Conservation (phyloP, 1,140 invertebrate genomes). For the Phymastichus coffea region DNA sequence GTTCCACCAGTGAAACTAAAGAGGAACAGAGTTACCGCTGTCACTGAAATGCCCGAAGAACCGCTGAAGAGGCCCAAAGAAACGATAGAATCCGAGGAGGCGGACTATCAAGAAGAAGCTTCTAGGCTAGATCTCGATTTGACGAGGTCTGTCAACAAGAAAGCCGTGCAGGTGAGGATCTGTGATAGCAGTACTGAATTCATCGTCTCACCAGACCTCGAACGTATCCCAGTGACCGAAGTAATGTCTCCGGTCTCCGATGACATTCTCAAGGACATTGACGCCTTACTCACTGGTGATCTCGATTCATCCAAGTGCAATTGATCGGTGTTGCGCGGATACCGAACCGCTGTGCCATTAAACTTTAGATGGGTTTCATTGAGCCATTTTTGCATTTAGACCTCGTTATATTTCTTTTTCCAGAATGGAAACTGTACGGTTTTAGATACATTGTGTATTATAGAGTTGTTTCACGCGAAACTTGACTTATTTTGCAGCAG, state of each 20-base stretch:
- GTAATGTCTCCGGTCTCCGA: no score
- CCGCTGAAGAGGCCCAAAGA: not conserved
- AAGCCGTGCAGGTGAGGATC: conserved; percentile 39
- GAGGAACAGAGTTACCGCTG: conserved; percentile 22
- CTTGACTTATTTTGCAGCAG: no score
- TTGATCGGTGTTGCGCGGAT: no score
- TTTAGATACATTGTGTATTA: no score
- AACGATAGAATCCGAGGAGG: not conserved
- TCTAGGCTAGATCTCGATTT: not conserved
- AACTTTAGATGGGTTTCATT: no score
- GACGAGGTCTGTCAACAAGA: not conserved
- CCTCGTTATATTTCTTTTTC: no score
- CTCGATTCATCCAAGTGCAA: not conserved
- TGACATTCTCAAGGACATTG: conserved; percentile 53
- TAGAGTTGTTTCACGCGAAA: no score
- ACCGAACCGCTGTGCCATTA: no score
- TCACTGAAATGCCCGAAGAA: not conserved
- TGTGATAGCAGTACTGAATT: conserved; percentile 47
- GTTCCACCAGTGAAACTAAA: conserved; percentile 41
- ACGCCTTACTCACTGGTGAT: conserved; percentile 41
- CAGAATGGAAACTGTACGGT: no score
- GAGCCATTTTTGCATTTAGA: no score
- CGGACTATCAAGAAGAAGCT: not conserved
- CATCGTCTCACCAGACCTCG: no score
- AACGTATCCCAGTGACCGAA: no score